Conservation (phyloP, 2,113 vertebrate species). For the Melanotaenia duboulayi region DNA sequence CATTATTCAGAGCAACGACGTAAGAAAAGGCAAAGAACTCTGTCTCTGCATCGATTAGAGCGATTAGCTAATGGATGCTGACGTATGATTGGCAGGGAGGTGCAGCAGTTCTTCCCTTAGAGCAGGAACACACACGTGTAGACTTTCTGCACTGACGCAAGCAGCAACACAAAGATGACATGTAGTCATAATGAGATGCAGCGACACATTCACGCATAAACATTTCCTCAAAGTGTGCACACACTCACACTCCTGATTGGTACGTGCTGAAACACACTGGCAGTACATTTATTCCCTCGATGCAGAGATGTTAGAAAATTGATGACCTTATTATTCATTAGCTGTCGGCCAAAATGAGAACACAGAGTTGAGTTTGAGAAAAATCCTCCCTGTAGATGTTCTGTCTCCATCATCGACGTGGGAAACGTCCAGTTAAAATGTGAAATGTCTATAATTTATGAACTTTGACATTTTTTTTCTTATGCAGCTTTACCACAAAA, state of each 20-base stretch:
- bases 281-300: not conserved
- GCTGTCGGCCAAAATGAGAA: conserved; percentile 13
- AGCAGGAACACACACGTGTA: conserved; percentile 18
- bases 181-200: conserved; percentile 28
- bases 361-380: not conserved
- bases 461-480: not conserved
- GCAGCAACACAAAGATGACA: conserved; percentile 22
- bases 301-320: conserved; percentile 4
- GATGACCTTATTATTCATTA: conserved; percentile 11
- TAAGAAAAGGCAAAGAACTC: conserved; percentile 2
- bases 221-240: conserved; percentile 2
- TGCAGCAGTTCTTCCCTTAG: not conserved
- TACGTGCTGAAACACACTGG: conserved; percentile 15
- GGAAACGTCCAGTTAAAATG: not conserved
- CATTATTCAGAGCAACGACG: conserved; percentile 9
- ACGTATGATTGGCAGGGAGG: conserved; percentile 11
- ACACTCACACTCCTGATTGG: not conserved
- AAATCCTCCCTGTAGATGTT: not conserved
- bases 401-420: not conserved
- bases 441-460: not conserved
- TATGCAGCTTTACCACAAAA: not conserved
- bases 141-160: conserved; percentile 30
- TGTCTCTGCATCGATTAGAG: conserved; percentile 18
- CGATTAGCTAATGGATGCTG: conserved; percentile 3
- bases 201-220: conserved; percentile 16